Evolutionary conservation across 2,797 vertebrate species (phyloP).

Genomic region (Phrynocephalus vlangalii): DNA sequence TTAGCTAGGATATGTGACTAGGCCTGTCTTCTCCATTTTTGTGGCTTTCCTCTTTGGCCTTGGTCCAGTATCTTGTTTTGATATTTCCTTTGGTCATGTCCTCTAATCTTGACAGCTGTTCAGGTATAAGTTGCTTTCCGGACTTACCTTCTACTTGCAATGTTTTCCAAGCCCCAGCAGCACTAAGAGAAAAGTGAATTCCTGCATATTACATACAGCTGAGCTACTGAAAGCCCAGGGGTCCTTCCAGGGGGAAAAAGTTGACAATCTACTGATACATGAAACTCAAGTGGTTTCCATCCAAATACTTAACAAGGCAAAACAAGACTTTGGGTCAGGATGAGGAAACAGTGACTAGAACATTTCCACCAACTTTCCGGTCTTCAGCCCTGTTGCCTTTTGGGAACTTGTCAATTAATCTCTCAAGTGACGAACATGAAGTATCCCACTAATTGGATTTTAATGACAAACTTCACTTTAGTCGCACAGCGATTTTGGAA

Average conservation of each 20-base stretch:
- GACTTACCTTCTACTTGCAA: background rate
- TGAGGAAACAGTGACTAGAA: slow-evolving; percentile 29
- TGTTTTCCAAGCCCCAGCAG: background rate
- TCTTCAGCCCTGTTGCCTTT: slow-evolving; percentile 69
- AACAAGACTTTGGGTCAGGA: background rate
- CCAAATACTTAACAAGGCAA: background rate
- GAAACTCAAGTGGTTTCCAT: background rate
- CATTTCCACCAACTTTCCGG: slow-evolving; percentile 67
- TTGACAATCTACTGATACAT: background rate
- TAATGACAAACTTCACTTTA: slow-evolving; percentile 74
- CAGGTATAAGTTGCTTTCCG: no score
- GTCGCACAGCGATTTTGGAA: slow-evolving; percentile 65
- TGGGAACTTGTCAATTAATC: slow-evolving; percentile 69
- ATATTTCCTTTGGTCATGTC: no score
- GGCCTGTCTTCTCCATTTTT: no score
- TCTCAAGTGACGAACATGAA: slow-evolving; percentile 60
- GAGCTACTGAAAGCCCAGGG: background rate
- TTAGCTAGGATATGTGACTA: no score
- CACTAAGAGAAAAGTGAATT: background rate
- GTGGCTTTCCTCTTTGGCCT: no score
- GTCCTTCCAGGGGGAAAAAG: background rate
- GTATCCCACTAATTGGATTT: slow-evolving; percentile 75
- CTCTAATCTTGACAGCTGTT: no score
- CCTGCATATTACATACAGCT: background rate
- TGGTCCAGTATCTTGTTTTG: no score